Conservation (phyloP, 2,888 invertebrate genomes). For the Epsilonema sp. region DNA sequence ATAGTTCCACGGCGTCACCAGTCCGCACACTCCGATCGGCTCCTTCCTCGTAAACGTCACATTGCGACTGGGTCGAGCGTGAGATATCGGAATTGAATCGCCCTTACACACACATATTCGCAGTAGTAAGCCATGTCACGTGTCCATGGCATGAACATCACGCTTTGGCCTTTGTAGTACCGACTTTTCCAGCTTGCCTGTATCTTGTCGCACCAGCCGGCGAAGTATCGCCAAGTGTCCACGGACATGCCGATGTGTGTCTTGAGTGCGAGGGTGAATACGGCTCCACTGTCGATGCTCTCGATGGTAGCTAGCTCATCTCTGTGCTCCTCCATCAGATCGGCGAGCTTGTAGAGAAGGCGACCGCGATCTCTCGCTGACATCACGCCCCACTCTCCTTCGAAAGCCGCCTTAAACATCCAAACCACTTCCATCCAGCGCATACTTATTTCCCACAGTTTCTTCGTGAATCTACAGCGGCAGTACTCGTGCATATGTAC, state of each 20-base stretch:
- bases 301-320: conserved; percentile 88
- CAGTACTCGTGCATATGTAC: too few relatives aligned
- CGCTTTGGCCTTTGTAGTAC: too few relatives aligned
- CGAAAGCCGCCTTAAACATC: conserved; percentile 55
- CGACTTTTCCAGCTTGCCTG: too few relatives aligned
- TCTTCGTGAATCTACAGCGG: too few relatives aligned
- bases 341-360: conserved; percentile 64
- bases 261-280: conserved; percentile 82
- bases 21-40: conserved; percentile 73
- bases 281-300: conserved; percentile 78
- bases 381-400: conserved; percentile 83
- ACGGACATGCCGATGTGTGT: conserved; percentile 96
- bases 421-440: too few relatives aligned
- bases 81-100: conserved; percentile 67
- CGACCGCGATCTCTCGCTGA: conserved; percentile 72
- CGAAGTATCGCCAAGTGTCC: conserved; percentile 86
- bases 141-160: too few relatives aligned
- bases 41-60: conserved; percentile 68
- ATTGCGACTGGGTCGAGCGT: conserved; percentile 74
- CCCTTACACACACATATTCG: conserved; percentile 39
- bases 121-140: too few relatives aligned
- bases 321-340: conserved; percentile 78
- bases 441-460: too few relatives aligned
- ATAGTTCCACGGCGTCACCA: conserved; percentile 93
- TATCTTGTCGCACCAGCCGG: conserved; percentile 85